Evolutionary conservation across 2,797 vertebrate genomes (phyloP).

Genomic region (Mormyrus hasselquistii): DNA sequence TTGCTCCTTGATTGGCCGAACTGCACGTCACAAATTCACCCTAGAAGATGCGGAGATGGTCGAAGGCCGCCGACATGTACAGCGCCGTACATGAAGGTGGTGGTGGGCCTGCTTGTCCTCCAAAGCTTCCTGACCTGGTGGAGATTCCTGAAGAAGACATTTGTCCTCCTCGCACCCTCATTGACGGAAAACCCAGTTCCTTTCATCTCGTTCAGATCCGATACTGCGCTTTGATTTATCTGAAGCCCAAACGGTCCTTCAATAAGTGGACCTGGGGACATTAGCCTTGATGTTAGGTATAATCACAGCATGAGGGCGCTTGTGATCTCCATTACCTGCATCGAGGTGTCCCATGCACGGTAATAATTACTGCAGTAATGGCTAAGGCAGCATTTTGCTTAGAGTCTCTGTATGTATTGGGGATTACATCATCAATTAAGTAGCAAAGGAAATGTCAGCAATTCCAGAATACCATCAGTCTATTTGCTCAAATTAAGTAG

Average conservation of each 20-base stretch:
- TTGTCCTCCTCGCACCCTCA: constrained; percentile 45
- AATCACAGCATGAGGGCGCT: constrained; percentile 66
- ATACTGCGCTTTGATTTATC: constrained; percentile 67
- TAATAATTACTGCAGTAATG: constrained; percentile 42
- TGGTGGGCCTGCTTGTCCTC: constrained; percentile 38
- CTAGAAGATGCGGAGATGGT: background rate
- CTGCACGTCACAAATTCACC: background rate
- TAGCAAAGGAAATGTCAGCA: constrained; percentile 15
- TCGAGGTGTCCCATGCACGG: constrained; percentile 31
- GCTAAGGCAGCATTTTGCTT: constrained; percentile 32
- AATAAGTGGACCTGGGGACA: constrained; percentile 71
- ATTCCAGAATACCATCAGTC: constrained; percentile 20
- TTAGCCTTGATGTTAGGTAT: constrained; percentile 75
- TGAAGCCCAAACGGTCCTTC: constrained; percentile 66
- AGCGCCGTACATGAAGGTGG: background rate
- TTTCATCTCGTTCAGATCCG: constrained; percentile 51
- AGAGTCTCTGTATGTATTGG: constrained; percentile 32
- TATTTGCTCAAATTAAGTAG: constrained; percentile 11
- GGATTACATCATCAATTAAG: constrained; percentile 30
- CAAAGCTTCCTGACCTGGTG: constrained; percentile 62
- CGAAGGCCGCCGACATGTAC: no score
- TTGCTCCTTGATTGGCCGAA: background rate
- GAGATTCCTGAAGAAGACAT: constrained; percentile 58
- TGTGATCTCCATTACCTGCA: constrained; percentile 57
- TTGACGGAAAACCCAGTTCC: constrained; percentile 59